Base-by-base conservation (phyloP, 2,888 invertebrate genomes). In the Epiblema foenella region DNA sequence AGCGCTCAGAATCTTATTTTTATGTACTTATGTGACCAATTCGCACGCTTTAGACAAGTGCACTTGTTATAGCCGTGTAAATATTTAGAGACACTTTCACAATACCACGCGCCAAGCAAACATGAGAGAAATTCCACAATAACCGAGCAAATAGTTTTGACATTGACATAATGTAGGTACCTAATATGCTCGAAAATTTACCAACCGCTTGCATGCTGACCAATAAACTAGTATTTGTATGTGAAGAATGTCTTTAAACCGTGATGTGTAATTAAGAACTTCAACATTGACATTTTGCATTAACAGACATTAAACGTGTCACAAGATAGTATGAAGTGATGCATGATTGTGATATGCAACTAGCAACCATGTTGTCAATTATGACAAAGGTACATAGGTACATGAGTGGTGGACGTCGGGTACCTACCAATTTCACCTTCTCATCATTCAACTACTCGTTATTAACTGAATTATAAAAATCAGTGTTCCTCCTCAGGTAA, bases 71-170 rank as follows among this genome's bases (percentile, higher is more conserved):
- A 60, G 39, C 29, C 66, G 56, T 57, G 71, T 62, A 66, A 71
- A 67, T 71, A 71, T 71, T 56, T 62, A 71, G 46, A 67, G 56
- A 67, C 71, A 71, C 71, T 71, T 71, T 71, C 71, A 67, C 71
- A 71, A 67, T 42, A 49, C 65, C 46, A 60, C 58, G 18, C 33
- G 56, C 18, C 46, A 29, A 46, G 59, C 33, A 60, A 52, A 52
- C 54, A 42, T 52, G 54, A 60, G 62, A 51, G 67, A 71, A 67
- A 71, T 67, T 70, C 65, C 70, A 60, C 71, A 67, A 71, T 39
- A 71, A 56, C 39, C 24, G 15, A 49, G 57, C 67, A 67, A 71
- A 71, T 49, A 71, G 29, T 62, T 66, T 49, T 71, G 71, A 71
- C 71, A 71, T 71, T 67, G 66, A 62, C 60, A 66, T 66, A n/a